These are phyloP conservation scores for Chrysogorgia sp. DNA, from an alignment of 92 coral and sea anemone genomes.

Conservation along the genomic window DNA sequence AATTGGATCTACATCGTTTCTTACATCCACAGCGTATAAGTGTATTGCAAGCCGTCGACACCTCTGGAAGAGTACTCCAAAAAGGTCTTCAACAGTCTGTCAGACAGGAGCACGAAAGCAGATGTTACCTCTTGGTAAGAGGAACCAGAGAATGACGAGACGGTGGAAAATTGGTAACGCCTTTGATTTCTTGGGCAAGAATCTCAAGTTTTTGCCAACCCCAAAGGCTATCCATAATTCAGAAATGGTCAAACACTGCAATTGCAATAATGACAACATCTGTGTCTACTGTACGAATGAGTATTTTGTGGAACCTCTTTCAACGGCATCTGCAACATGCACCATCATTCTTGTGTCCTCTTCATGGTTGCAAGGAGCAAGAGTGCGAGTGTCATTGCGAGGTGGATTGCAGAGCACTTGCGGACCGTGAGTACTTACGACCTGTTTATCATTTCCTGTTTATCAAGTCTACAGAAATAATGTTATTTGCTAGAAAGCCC, in stretches of 20 bases:
- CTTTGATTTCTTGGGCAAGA: slow-evolving; percentile 14
- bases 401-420: slow-evolving; percentile 36
- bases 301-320: slow-evolving; percentile 23
- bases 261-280: no score
- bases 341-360: slow-evolving; percentile 24
- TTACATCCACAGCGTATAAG: no score
- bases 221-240: slow-evolving; percentile 35
- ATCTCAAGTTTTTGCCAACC: slow-evolving; percentile 4
- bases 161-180: slow-evolving; percentile 25
- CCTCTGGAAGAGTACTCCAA: slow-evolving; percentile 31
- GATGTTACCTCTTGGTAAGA: slow-evolving; percentile 22
- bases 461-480: slow-evolving; percentile 14
- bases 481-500: slow-evolving; percentile 41
- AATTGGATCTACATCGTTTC: slow-evolving; percentile 15
- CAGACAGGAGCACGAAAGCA: slow-evolving; percentile 30
- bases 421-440: slow-evolving; percentile 8
- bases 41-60: neutral
- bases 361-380: no score
- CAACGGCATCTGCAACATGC: slow-evolving; percentile 28
- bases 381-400: neutral
- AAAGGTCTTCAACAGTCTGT: slow-evolving; percentile 1
- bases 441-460: slow-evolving; percentile 30
- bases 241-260: slow-evolving; percentile 9
- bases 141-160: slow-evolving; percentile 8
- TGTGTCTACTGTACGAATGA: slow-evolving; percentile 24